Conservation (phyloP, 2,797 vertebrate genomes). For the Pogonophryne albipinna region DNA sequence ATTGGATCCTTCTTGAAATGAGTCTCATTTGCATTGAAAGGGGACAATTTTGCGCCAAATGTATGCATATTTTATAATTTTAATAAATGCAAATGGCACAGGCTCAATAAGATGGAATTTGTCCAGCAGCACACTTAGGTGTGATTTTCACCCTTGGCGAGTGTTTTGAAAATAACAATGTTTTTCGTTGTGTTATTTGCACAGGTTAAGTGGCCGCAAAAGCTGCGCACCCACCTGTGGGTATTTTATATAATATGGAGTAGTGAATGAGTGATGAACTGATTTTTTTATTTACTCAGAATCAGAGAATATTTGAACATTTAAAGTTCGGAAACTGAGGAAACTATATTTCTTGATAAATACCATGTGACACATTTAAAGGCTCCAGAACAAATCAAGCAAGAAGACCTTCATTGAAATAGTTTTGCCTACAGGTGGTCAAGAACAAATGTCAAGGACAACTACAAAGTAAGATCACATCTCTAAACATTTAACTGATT, state of each 20-base stretch:
- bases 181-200: no score
- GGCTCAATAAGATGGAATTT: no score
- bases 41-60: no score
- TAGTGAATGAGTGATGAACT: neutral
- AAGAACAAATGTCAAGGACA: neutral
- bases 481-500: neutral
- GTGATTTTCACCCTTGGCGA: no score
- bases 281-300: neutral
- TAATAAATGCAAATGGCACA: no score
- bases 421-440: neutral
- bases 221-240: neutral
- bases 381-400: slow-evolving; percentile 13
- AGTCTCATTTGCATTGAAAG: no score
- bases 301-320: slow-evolving; percentile 1
- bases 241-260: neutral
- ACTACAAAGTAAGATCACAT: neutral
- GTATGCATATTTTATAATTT: no score
- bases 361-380: neutral
- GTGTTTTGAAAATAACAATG: no score
- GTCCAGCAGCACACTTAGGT: no score
- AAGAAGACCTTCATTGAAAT: neutral
- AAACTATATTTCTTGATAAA: neutral
- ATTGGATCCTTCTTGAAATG: no score
- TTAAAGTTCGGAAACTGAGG: neutral
- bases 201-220: no score